A percentile compares a stretch with the other conserved stretches of the same genome.
Conservation (phyloP, 2,113 vertebrate species). For the Daphoenositta chrysoptera region DNA sequence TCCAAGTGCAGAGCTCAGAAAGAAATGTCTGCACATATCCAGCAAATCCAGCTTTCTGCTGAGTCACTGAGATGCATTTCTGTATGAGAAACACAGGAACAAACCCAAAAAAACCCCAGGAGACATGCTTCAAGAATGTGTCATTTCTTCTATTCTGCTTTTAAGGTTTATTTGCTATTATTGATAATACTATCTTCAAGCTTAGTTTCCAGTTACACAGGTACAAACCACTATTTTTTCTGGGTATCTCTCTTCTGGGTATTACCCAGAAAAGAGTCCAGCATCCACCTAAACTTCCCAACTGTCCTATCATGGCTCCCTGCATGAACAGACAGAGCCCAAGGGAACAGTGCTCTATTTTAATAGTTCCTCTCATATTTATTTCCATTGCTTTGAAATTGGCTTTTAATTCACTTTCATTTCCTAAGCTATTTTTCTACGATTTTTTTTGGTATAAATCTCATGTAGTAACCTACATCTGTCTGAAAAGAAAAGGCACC, state of each 20-base stretch:
- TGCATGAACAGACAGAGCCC: neutral
- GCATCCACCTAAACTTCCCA: neutral
- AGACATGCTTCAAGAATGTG: neutral
- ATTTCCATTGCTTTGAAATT: conserved; percentile 7
- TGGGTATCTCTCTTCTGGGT: too few relatives aligned
- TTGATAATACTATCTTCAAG: neutral
- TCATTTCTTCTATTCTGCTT: neutral
- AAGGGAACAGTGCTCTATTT: neutral
- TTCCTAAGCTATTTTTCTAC: conserved; percentile 11
- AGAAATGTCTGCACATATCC: neutral
- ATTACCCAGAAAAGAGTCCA: neutral
- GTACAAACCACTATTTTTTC: too few relatives aligned
- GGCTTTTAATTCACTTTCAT: conserved; percentile 32
- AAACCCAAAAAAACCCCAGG: neutral
- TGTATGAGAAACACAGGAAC: neutral
- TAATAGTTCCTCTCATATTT: neutral
- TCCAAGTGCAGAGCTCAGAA: neutral
- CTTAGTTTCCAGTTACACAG: neutral
- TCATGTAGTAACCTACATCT: conserved; percentile 2
- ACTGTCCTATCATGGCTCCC: neutral
- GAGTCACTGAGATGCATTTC: neutral
- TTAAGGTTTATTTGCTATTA: neutral
- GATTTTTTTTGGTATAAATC: neutral
- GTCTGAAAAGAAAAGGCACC: neutral
- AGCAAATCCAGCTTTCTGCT: neutral